These are phyloP conservation scores for Rhyacichthys aspro DNA, from an alignment of 2,797 vertebrate species.

Conservation along the genomic window DNA sequence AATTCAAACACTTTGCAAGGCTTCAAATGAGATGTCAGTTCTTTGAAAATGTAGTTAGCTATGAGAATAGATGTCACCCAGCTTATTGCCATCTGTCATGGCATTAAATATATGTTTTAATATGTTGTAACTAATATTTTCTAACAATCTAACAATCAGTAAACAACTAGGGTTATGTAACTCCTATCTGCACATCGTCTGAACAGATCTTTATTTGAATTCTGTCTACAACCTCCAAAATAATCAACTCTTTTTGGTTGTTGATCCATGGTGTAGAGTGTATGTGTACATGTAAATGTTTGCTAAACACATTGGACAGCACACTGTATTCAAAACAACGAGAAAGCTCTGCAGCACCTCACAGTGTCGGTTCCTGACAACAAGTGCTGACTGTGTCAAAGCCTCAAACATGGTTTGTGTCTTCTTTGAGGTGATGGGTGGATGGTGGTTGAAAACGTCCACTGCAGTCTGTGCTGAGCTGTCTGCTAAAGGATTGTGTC, in stretches of 20 bases:
- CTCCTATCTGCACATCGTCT: constrained; percentile 39
- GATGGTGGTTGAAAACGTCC: constrained; percentile 36
- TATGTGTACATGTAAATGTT: constrained; percentile 57
- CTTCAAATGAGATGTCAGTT: constrained; percentile 61
- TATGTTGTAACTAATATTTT: neutral
- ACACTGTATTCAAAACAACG: constrained; percentile 61
- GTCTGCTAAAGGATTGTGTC: constrained; percentile 30
- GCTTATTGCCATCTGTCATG: constrained; percentile 41
- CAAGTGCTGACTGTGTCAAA: constrained; percentile 57
- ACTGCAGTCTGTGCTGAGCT: constrained; percentile 30
- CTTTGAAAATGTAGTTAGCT: constrained; percentile 47
- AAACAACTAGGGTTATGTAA: neutral
- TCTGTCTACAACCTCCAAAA: constrained; percentile 49
- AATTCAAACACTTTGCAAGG: constrained; percentile 65
- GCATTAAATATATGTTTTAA: neutral
- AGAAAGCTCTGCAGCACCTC: constrained; percentile 47
- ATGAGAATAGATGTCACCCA: constrained; percentile 53
- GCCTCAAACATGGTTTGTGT: constrained; percentile 33
- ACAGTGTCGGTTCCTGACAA: constrained; percentile 62
- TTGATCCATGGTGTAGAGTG: constrained; percentile 47
- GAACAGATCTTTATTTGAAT: constrained; percentile 51
- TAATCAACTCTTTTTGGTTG: constrained; percentile 54
- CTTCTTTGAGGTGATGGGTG: constrained; percentile 31
- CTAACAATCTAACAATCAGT: neutral
- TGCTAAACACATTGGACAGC: constrained; percentile 68